Evolutionary conservation across 2,113 vertebrate species (phyloP).

Genomic region (Pangasianodon hypophthalmus): DNA sequence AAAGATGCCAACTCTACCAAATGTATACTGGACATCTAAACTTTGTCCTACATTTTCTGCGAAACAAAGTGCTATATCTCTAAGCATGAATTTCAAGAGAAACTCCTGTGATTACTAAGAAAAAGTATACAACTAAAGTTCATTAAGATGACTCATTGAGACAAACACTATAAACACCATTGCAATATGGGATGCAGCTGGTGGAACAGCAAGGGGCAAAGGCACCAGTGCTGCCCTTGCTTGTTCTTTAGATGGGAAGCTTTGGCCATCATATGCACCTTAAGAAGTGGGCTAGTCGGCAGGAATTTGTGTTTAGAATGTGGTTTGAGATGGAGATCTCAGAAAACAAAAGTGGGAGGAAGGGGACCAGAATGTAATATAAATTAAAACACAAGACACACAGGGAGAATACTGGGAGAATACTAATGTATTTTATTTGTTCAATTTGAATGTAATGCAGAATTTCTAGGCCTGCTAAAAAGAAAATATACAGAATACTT

Average conservation of each 20-base stretch:
- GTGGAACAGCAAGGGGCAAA: neutral
- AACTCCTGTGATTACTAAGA: neutral
- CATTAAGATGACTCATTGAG: neutral
- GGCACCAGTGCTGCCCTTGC: neutral
- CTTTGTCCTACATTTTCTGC: neutral
- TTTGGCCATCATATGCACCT: neutral
- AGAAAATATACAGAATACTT: neutral
- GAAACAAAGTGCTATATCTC: neutral
- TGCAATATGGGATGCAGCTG: neutral
- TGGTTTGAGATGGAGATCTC: neutral
- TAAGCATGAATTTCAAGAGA: neutral
- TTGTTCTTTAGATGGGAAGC: neutral
- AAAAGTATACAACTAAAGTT: neutral
- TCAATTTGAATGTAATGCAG: too few species aligned
- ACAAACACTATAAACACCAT: neutral
- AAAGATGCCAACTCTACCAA: neutral
- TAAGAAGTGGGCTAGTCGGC: neutral
- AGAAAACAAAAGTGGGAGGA: neutral
- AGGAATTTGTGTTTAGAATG: neutral
- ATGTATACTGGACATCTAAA: neutral
- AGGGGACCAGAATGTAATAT: neutral
- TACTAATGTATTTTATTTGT: too few species aligned
- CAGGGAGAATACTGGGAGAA: neutral
- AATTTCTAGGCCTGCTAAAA: too few species aligned
- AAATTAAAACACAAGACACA: neutral